Evolutionary conservation across 2,888 invertebrate genomes (phyloP), one percentile per base, ranked within the genome.

Genomic region (Fragum sueziense): DNA sequence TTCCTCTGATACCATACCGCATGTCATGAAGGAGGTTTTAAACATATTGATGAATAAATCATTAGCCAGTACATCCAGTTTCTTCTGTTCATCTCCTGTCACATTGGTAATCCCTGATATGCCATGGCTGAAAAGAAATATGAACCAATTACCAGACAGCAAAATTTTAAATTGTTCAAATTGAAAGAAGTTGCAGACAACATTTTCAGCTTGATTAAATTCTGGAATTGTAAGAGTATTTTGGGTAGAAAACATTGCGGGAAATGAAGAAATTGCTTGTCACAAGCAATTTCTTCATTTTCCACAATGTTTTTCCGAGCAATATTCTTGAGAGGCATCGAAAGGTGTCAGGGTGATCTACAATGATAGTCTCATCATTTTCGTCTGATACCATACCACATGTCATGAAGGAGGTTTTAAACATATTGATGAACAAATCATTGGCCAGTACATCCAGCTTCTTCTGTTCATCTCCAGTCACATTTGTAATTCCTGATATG

Each of bases 41-140:
- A 99, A 94, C 97, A 99, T 98, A 93, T 99, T 99, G 91, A 99
- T 97, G 94, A 99, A 99, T 68, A 99, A 94, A 90, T 99, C 99
- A 93, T 99, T 99, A 86, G 98, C 96, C 29, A 99, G 94, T 0
- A 99, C 97, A 93, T 99, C 99, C 88, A 99, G 94, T 93, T 99
- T 99, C 94, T 99, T 99, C 34, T 99, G 98, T 93, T 99, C 97
- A 94, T 99, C 99, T 0, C 99, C 99, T 94, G 99, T 98, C 1
- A 98, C 96, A 93, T 99, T 99, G 0, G 96, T 96, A 76, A 96
- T 95, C 0, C 99, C 99, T 0, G 97, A 97, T 90, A 99, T 97
- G 70, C 99, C 99, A 94, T 97, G 98, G 52, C 93, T 86, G 75
- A 70, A 34, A 22, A 22, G 2, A 51, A 31, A 27, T 14, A 11